These are phyloP conservation scores for Sebastolobus altivelis DNA, from an alignment of 2,797 vertebrate species.

Conservation along the genomic window DNA sequence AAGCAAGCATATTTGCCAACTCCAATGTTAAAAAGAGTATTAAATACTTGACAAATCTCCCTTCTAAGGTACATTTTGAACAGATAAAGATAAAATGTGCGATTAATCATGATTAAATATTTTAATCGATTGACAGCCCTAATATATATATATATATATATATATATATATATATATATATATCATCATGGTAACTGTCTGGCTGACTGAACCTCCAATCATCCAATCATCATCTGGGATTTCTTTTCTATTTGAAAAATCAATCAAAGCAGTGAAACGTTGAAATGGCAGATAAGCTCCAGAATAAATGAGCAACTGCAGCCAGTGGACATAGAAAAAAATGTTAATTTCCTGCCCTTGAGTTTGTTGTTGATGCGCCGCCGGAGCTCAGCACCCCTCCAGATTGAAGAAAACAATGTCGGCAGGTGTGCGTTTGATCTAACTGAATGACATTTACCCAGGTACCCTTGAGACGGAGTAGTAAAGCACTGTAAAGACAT, in stretches of 20 bases:
- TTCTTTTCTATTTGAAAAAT: constrained; percentile 52
- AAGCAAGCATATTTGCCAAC: too few species aligned
- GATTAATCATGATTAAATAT: too few species aligned
- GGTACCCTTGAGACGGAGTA: constrained; percentile 69
- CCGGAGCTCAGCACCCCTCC: constrained; percentile 57
- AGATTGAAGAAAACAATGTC: constrained; percentile 73
- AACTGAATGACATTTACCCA: constrained; percentile 73
- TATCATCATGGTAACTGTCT: constrained; percentile 4
- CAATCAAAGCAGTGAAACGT: constrained; percentile 60
- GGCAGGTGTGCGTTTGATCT: constrained; percentile 73
- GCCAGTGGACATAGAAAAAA: constrained; percentile 61
- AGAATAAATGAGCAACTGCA: constrained; percentile 61
- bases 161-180: not conserved
- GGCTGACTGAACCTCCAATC: constrained; percentile 22
- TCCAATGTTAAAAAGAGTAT: too few species aligned
- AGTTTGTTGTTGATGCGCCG: constrained; percentile 65
- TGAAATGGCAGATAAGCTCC: constrained; percentile 56
- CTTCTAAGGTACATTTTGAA: too few species aligned
- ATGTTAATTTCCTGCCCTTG: constrained; percentile 75
- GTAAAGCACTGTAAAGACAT: constrained; percentile 66
- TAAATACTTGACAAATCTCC: too few species aligned
- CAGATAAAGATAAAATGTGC: too few species aligned
- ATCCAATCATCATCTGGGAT: constrained; percentile 29
- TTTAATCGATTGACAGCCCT: not conserved
- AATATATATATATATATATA: not conserved